Evolutionary conservation across 2,888 invertebrate species (phyloP).

Genomic region (Plagiodera versicolora): DNA sequence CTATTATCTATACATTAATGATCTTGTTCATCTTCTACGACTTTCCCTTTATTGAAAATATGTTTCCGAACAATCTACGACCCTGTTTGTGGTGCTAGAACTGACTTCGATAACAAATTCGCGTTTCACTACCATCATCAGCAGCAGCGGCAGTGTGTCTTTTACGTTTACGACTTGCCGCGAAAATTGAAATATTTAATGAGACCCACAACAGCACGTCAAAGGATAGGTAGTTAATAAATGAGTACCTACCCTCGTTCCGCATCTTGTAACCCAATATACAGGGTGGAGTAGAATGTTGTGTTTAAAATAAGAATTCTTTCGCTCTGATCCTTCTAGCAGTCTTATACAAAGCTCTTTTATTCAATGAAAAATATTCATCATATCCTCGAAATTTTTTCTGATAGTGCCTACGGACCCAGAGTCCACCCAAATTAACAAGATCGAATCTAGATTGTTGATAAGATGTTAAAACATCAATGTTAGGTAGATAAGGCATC

Average conservation of each 20-base stretch:
- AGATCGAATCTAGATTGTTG: too few relatives aligned
- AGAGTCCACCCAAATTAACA: too few relatives aligned
- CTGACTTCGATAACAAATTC: constrained; percentile 14
- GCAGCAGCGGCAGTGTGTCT: constrained; percentile 37
- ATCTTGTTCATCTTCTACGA: too few relatives aligned
- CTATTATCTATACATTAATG: too few relatives aligned
- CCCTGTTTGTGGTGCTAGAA: background rate
- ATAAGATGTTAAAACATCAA: too few relatives aligned
- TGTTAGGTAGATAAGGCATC: too few relatives aligned
- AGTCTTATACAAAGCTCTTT: too few relatives aligned
- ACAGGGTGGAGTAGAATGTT: too few relatives aligned
- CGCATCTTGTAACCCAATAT: background rate
- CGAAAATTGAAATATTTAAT: constrained; percentile 50
- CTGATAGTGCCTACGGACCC: too few relatives aligned
- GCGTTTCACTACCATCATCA: constrained; percentile 34
- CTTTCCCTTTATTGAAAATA: too few relatives aligned
- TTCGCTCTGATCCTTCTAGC: background rate
- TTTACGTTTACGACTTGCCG: constrained; percentile 42
- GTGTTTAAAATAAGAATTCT: background rate
- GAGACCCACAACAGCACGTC: constrained; percentile 29
- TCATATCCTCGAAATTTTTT: too few relatives aligned
- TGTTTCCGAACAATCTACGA: background rate
- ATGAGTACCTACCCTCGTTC: constrained; percentile 27
- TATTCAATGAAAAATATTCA: too few relatives aligned
- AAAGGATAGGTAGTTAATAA: constrained; percentile 30